Conservation (phyloP, 37 sponge, comb jelly and placozoan species). For the Chondrosia reniformis region DNA sequence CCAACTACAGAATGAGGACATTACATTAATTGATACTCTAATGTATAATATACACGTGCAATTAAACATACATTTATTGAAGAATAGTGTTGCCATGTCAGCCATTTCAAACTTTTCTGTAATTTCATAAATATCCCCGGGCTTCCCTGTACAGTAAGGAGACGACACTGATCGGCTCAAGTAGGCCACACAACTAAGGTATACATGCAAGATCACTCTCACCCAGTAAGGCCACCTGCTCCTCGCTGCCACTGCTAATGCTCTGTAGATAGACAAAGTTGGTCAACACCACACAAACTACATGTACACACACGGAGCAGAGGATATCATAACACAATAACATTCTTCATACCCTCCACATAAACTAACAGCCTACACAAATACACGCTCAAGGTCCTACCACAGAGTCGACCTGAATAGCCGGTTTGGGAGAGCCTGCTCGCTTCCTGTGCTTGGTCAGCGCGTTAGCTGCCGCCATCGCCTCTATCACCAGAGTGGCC, state of each 20-base stretch:
- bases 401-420: slow-evolving; percentile 1
- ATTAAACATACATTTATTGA: background rate
- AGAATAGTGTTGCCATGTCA: slow-evolving; percentile 24
- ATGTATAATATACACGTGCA: background rate
- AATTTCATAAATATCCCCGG: slow-evolving; percentile 62
- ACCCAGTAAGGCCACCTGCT: background rate
- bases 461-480: slow-evolving; percentile 93
- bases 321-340: background rate
- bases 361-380: too few relatives aligned
- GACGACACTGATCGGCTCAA: too few relatives aligned
- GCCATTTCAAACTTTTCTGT: slow-evolving; percentile 83
- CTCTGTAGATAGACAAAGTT: too few relatives aligned
- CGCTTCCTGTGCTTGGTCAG: background rate
- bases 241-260: background rate
- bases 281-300: background rate
- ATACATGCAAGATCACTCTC: background rate
- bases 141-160: too few relatives aligned
- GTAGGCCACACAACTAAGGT: too few relatives aligned
- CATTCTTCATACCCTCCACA: too few relatives aligned
- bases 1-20: slow-evolving; percentile 64
- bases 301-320: background rate
- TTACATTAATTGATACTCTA: background rate
- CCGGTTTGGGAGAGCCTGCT: background rate
- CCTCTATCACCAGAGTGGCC: slow-evolving; percentile 80
- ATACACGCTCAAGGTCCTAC: background rate